Conservation (phyloP, 2,113 vertebrate species). For the Menidia beryllina region DNA sequence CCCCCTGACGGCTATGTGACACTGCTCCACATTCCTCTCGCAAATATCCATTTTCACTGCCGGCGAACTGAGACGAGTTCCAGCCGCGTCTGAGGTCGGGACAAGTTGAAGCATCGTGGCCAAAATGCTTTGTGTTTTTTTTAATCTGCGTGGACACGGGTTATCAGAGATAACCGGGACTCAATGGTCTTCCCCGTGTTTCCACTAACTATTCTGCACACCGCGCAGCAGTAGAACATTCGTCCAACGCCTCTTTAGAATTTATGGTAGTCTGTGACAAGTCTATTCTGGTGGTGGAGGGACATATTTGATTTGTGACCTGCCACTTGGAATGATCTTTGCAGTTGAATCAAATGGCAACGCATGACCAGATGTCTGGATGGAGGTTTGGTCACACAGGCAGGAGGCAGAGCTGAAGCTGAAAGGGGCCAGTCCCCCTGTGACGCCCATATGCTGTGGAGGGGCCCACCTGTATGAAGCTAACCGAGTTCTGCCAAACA, state of each 20-base stretch:
- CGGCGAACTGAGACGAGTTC: constrained; percentile 42
- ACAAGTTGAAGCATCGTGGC: neutral
- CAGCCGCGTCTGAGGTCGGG: constrained; percentile 16
- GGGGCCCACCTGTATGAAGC: constrained; percentile 2
- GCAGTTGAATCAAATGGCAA: constrained; percentile 6
- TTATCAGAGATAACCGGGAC: too few relatives aligned
- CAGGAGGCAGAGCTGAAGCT: neutral
- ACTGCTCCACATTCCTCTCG: constrained; percentile 9
- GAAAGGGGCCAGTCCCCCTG: constrained; percentile 10
- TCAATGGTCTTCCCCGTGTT: neutral
- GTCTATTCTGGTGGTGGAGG: too few relatives aligned
- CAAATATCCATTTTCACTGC: constrained; percentile 53
- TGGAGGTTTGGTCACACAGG: too few relatives aligned
- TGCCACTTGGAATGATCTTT: neutral
- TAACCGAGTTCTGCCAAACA: constrained; percentile 67
- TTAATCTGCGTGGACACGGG: too few relatives aligned
- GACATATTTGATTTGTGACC: neutral
- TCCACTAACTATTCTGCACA: neutral
- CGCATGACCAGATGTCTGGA: neutral
- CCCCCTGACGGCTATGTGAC: neutral
- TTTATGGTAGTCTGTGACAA: too few relatives aligned
- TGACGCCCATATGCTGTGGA: constrained; percentile 12
- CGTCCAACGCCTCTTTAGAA: neutral
- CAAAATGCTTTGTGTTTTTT: too few relatives aligned
- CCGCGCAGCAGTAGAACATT: neutral